A percentile compares a stretch with the other conserved stretches of the same genome.
Conservation (phyloP, 2,797 vertebrate genomes). For the Pseudotriccus pelzelni region DNA sequence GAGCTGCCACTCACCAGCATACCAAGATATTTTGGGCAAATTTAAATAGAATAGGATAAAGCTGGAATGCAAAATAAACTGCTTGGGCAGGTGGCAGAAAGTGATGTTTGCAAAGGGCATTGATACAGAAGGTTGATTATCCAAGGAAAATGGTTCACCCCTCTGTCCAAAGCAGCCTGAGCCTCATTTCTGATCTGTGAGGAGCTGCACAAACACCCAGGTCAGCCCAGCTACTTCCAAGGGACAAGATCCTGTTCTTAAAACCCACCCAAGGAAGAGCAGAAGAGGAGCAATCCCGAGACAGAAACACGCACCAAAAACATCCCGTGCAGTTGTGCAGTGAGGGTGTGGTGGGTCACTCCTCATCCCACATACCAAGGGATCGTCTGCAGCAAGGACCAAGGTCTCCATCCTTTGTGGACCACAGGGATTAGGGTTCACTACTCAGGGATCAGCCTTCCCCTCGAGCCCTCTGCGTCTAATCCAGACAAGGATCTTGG, state of each 20-base stretch:
- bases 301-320: neutral
- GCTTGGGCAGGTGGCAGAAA: neutral
- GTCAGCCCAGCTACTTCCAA: neutral
- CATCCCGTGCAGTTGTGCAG: no score
- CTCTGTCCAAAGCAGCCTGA: neutral
- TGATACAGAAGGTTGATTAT: neutral
- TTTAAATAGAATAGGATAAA: neutral
- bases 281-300: neutral
- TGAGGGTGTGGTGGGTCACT: neutral
- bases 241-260: neutral
- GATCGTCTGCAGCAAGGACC: neutral
- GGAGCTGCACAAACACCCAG: neutral
- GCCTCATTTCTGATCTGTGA: neutral
- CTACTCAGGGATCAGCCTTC: neutral
- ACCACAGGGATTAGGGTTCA: neutral
- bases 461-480: neutral
- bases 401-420: neutral
- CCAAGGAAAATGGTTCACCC: neutral
- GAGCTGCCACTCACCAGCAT: neutral
- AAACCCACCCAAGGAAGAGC: neutral
- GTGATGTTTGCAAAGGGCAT: neutral
- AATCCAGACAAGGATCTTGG: neutral
- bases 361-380: rapidly evolving
- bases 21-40: neutral
- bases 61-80: neutral